Percentiles rank a stretch among this genome's conserved stretches.
These are phyloP conservation scores for Psilopogon haemacephalus DNA, from an alignment of 2,113 vertebrate species.

Conservation along the genomic window DNA sequence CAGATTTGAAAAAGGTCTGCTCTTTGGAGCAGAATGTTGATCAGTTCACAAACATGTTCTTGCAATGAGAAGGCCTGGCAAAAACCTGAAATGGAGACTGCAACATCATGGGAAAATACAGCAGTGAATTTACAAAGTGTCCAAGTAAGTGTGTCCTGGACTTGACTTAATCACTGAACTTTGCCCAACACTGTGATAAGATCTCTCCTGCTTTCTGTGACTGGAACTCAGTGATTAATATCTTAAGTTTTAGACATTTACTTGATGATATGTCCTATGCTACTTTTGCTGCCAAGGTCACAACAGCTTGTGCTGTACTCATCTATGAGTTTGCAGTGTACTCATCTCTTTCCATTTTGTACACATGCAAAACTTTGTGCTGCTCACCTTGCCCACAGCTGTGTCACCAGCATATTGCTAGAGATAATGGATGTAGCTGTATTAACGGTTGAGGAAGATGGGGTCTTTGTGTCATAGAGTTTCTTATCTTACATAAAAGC, in stretches of 20 bases:
- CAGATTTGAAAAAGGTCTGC: neutral
- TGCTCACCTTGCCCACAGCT: neutral
- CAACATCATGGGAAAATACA: neutral
- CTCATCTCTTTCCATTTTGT: neutral
- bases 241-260: neutral
- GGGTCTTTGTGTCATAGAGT: neutral
- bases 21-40: neutral
- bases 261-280: neutral
- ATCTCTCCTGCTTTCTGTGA: neutral
- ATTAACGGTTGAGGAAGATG: neutral
- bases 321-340: neutral
- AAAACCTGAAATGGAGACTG: neutral
- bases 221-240: neutral
- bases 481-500: neutral
- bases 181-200: neutral
- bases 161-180: neutral
- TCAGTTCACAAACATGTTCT: neutral
- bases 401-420: neutral
- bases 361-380: neutral
- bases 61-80: neutral
- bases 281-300: neutral
- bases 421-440: neutral
- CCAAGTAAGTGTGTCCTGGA: no score
- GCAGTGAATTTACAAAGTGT: neutral
- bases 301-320: no score